phyloP scores from a whole-genome alignment of 1,140 invertebrate species.

The Drosophila nasuta region DNA sequence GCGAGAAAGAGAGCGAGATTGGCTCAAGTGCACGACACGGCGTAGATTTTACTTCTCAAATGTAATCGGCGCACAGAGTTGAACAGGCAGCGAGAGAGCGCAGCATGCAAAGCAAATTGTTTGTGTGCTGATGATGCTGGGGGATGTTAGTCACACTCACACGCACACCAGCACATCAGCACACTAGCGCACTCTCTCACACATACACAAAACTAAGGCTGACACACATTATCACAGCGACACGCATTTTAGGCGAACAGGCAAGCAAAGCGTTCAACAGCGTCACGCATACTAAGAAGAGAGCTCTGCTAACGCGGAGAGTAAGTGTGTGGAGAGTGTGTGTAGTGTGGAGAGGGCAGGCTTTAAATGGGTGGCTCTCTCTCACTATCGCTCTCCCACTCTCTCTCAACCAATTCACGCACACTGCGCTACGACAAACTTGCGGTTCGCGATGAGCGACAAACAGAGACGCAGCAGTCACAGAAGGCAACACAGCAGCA shows the following conservation, averaged over 20 bases:
- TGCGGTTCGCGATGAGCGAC: constrained; percentile 58
- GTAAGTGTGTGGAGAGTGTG: constrained; percentile 6
- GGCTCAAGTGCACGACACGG: constrained; percentile 76
- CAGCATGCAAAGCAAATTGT: background rate
- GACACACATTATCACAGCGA: constrained; percentile 78
- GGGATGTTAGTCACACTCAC: constrained; percentile 54
- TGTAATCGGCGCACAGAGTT: constrained; percentile 70
- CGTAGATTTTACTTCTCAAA: constrained; percentile 84
- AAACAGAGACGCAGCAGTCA: constrained; percentile 59
- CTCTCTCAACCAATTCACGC: background rate
- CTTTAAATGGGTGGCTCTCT: no score
- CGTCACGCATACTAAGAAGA: constrained; percentile 64
- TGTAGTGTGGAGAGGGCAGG: constrained; percentile 5
- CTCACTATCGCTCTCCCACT: no score
- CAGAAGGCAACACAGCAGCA: constrained; percentile 38
- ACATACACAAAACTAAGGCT: constrained; percentile 20
- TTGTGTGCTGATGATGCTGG: constrained; percentile 6
- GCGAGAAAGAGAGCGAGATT: constrained; percentile 58
- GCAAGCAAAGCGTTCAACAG: constrained; percentile 65
- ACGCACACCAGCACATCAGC: constrained; percentile 15
- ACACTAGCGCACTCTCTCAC: background rate
- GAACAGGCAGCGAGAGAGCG: background rate
- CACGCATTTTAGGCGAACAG: constrained; percentile 82
- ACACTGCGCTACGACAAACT: constrained; percentile 63
- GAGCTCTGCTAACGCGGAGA: constrained; percentile 3